These are phyloP conservation scores for Crenichthys baileyi DNA, from an alignment of 2,797 vertebrate species.

Conservation along the genomic window DNA sequence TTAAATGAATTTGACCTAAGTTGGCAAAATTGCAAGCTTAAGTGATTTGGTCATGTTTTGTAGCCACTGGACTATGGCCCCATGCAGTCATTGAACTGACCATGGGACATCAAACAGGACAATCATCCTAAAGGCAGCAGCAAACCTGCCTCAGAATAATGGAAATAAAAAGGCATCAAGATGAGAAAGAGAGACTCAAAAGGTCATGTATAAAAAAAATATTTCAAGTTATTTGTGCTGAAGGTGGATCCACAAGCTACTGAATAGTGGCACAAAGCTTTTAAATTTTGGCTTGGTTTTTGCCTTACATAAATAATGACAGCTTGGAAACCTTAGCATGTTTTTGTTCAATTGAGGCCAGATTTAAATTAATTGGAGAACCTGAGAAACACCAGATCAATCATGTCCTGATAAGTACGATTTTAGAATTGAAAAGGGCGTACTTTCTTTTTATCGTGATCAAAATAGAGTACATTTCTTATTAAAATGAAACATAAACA, in stretches of 20 bases:
- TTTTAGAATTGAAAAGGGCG: neutral
- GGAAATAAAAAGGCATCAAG: neutral
- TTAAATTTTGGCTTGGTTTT: neutral
- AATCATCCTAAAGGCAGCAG: neutral
- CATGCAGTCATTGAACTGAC: neutral
- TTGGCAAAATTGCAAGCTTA: neutral
- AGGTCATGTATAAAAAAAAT: neutral
- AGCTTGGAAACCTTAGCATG: neutral
- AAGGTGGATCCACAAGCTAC: neutral
- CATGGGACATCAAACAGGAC: neutral
- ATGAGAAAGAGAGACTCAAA: neutral
- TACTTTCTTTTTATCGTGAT: neutral
- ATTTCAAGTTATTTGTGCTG: neutral
- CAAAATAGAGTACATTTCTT: neutral
- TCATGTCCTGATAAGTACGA: neutral
- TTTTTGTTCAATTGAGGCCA: neutral
- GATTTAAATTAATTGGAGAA: neutral
- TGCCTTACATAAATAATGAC: too few species aligned
- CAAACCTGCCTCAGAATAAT: neutral
- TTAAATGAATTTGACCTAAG: neutral
- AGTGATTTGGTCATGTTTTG: constrained; percentile 1
- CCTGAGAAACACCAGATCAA: neutral
- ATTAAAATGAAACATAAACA: neutral
- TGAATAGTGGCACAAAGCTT: neutral
- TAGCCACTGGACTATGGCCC: neutral